phyloP scores from a whole-genome alignment of 2,888 invertebrate species.

The Cephus spinipes region DNA sequence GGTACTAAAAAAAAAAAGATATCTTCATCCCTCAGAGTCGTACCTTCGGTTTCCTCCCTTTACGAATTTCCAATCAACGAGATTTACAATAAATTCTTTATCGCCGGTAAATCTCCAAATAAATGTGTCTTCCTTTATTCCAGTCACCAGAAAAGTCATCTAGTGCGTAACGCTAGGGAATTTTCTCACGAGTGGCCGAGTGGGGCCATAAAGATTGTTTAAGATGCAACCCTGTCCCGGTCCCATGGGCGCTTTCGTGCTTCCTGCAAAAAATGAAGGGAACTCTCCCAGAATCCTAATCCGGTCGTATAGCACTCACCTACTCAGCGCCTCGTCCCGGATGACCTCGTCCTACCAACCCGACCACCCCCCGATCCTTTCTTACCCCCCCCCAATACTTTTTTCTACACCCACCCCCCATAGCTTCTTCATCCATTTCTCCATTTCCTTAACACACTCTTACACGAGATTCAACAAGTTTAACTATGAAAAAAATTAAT shows the following conservation, averaged over 20 bases:
- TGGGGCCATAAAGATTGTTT: conserved; percentile 48
- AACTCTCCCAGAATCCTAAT: conserved; percentile 56
- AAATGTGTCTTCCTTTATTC: background rate
- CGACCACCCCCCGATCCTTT: background rate
- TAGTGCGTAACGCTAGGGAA: background rate
- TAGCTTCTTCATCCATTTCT: background rate
- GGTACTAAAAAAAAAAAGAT: no score
- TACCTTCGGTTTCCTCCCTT: no score
- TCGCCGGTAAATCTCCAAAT: background rate
- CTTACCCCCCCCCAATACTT: background rate
- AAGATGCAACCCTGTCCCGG: conserved; percentile 49
- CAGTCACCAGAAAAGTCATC: background rate
- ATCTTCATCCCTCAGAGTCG: no score
- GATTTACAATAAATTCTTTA: background rate
- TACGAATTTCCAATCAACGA: no score
- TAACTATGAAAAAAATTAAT: background rate
- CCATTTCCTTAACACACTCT: background rate
- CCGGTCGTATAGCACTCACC: conserved; percentile 32
- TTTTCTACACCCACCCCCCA: background rate
- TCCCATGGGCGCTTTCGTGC: conserved; percentile 47
- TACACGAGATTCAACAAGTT: background rate
- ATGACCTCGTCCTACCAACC: background rate
- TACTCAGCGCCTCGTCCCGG: background rate
- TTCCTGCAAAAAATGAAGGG: conserved; percentile 45
- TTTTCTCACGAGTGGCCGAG: background rate